These are phyloP conservation scores for Rhineura floridana DNA, from an alignment of 2,113 vertebrate genomes.

Conservation along the genomic window DNA sequence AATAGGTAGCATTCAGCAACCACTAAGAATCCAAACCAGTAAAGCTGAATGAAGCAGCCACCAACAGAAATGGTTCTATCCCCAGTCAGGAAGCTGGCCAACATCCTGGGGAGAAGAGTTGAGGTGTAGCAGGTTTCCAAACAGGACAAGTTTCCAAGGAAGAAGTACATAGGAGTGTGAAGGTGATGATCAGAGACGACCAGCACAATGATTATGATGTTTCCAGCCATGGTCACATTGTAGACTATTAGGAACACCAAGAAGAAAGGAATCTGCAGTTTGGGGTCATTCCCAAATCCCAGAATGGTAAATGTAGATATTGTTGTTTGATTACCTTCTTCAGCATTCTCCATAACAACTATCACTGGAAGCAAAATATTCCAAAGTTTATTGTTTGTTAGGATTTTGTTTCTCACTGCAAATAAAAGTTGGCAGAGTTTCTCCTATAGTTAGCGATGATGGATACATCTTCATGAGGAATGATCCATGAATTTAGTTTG, in stretches of 20 bases:
- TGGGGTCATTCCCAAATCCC: slow-evolving; percentile 14
- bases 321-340: neutral
- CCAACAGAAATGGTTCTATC: slow-evolving; percentile 25
- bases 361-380: neutral
- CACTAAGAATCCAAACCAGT: slow-evolving; percentile 45
- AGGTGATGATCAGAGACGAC: neutral
- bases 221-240: neutral
- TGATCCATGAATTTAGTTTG: no score
- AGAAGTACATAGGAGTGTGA: slow-evolving; percentile 28
- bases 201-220: slow-evolving; percentile 1
- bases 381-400: neutral
- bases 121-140: neutral
- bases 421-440: no score
- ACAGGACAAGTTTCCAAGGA: slow-evolving; percentile 3
- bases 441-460: no score
- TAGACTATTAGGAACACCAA: neutral
- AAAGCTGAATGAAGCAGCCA: slow-evolving; percentile 53
- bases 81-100: neutral
- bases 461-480: no score
- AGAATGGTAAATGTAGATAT: slow-evolving; percentile 17
- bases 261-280: neutral
- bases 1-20: slow-evolving; percentile 44
- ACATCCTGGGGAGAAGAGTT: neutral
- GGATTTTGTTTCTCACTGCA: no score
- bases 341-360: slow-evolving; percentile 6